phyloP scores from a whole-genome alignment of 2,888 invertebrate genomes.

The Incurvaria masculella region DNA sequence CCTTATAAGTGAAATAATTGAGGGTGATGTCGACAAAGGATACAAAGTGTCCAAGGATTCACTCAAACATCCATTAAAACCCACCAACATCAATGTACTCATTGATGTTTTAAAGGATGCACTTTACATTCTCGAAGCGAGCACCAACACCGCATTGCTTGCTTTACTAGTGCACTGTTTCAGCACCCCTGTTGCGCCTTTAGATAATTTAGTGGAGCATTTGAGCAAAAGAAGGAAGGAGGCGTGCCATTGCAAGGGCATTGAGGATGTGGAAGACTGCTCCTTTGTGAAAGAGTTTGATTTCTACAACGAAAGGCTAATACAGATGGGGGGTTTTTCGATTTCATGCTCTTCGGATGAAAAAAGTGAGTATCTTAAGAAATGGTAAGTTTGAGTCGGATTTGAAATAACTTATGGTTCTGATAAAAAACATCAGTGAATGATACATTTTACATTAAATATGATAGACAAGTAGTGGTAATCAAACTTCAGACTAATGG shows the following conservation, averaged over 20 bases:
- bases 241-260: conserved; percentile 25
- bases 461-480: too few species aligned
- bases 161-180: conserved; percentile 50
- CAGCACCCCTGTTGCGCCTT: conserved; percentile 28
- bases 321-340: conserved; percentile 70
- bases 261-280: conserved; percentile 40
- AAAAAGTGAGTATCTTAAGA: conserved; percentile 35
- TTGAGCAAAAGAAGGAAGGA: conserved; percentile 21
- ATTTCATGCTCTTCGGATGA: conserved; percentile 54
- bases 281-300: conserved; percentile 61
- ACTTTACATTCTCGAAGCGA: conserved; percentile 61
- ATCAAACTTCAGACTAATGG: too few species aligned
- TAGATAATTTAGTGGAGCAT: conserved; percentile 31
- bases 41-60: conserved; percentile 37
- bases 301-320: conserved; percentile 61
- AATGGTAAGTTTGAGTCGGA: too few species aligned
- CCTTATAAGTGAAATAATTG: conserved; percentile 38
- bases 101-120: conserved; percentile 60
- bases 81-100: conserved; percentile 50
- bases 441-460: too few species aligned
- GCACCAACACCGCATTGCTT: conserved; percentile 62
- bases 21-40: conserved; percentile 39
- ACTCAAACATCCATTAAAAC: conserved; percentile 39
- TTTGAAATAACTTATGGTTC: too few species aligned
- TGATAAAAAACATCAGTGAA: too few species aligned